Evolutionary conservation across 35 echinoderm and acorn worm genomes (phyloP).

Genomic region (Strongylocentrotus purpuratus): DNA sequence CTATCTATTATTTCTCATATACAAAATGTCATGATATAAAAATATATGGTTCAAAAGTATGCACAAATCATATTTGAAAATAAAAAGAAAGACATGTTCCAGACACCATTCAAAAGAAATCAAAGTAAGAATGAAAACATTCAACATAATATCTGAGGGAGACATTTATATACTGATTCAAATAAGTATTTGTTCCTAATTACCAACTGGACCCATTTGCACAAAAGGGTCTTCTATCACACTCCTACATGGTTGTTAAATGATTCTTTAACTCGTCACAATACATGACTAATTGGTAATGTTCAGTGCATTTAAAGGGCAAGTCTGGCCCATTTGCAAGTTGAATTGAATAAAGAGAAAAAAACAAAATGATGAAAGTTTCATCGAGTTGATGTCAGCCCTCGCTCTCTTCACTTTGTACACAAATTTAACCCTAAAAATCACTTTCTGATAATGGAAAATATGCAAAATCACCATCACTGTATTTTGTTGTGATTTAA

Average conservation of each 20-base stretch:
- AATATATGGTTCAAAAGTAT: background rate
- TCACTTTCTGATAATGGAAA: too few species aligned
- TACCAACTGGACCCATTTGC: background rate
- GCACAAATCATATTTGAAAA: background rate
- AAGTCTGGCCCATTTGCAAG: too few species aligned
- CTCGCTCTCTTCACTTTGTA: too few species aligned
- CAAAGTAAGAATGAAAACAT: background rate
- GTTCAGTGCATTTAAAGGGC: too few species aligned
- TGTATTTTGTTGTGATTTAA: too few species aligned
- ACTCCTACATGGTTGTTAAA: background rate
- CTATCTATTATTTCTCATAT: background rate
- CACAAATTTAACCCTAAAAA: too few species aligned
- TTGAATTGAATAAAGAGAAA: too few species aligned
- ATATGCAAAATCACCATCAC: too few species aligned
- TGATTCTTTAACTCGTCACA: background rate
- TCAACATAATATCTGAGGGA: background rate
- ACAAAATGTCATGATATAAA: background rate
- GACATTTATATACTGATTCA: background rate
- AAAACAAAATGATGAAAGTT: too few species aligned
- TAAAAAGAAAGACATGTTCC: background rate
- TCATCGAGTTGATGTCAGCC: too few species aligned
- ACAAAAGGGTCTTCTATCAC: background rate
- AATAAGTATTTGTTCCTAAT: background rate
- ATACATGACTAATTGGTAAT: background rate
- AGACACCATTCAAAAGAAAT: background rate